Evolutionary conservation across 1,140 invertebrate genomes (phyloP).

Genomic region (Glomeris maerens): DNA sequence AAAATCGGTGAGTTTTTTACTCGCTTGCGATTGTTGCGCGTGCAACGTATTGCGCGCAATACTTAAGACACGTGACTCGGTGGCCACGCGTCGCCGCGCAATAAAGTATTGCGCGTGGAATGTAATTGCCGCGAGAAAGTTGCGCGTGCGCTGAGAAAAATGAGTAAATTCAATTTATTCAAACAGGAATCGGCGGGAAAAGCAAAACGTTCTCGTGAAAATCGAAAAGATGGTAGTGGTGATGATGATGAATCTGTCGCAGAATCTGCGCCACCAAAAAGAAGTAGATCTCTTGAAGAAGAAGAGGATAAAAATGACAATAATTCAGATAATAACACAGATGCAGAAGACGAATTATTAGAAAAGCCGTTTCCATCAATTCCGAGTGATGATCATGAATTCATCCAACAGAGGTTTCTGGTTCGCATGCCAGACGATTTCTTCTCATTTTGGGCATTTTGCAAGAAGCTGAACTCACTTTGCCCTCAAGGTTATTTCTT

Average conservation of each 20-base stretch:
- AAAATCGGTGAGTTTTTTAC: not conserved
- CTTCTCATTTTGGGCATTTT: slow-evolving; percentile 68
- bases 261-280: not conserved
- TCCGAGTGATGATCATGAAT: slow-evolving; percentile 23
- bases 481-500: slow-evolving; percentile 37
- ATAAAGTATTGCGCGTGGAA: slow-evolving; percentile 21
- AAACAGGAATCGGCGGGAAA: too few relatives aligned
- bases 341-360: slow-evolving; percentile 13
- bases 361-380: slow-evolving; percentile 15
- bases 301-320: slow-evolving; percentile 13
- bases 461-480: slow-evolving; percentile 42
- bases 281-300: not conserved
- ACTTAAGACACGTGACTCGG: not conserved
- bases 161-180: too few relatives aligned
- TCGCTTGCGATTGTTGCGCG: not conserved
- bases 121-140: not conserved
- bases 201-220: not conserved
- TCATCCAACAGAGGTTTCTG: slow-evolving; percentile 59
- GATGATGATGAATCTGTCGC: not conserved
- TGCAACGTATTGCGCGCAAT: not conserved
- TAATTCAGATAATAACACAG: slow-evolving; percentile 15
- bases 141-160: not conserved
- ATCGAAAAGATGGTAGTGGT: not conserved
- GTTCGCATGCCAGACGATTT: slow-evolving; percentile 81
- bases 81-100: not conserved